These are phyloP conservation scores for Drosophila ficusphila DNA, from an alignment of 1,140 invertebrate genomes.

Conservation along the genomic window DNA sequence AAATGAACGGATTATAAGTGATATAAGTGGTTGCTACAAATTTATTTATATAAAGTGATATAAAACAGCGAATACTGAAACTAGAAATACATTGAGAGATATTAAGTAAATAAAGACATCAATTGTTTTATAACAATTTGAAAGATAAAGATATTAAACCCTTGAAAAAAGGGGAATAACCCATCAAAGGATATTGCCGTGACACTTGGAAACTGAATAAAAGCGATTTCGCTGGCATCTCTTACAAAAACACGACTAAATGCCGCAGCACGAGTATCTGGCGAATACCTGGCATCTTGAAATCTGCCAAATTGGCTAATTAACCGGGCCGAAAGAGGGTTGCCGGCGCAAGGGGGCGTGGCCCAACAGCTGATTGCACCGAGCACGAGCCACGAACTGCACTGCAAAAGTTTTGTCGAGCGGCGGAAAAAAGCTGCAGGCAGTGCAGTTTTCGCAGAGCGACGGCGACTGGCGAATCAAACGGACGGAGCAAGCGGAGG, in stretches of 20 bases:
- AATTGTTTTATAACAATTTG: too few relatives aligned
- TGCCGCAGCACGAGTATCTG: constrained; percentile 17
- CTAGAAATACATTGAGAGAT: too few relatives aligned
- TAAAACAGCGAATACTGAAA: too few relatives aligned
- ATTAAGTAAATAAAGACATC: too few relatives aligned
- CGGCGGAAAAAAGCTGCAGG: constrained; percentile 62
- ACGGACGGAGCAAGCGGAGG: constrained; percentile 33
- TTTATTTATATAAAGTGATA: neutral
- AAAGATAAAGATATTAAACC: too few relatives aligned
- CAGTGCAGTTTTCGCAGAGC: constrained; percentile 62
- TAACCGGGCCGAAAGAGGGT: constrained; percentile 3
- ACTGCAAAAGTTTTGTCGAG: constrained; percentile 29
- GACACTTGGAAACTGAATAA: neutral
- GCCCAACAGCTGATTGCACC: constrained; percentile 34
- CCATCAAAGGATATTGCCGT: neutral
- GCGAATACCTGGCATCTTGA: constrained; percentile 8
- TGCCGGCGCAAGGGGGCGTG: neutral
- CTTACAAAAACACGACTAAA: neutral
- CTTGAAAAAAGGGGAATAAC: too few relatives aligned
- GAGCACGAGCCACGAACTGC: constrained; percentile 40
- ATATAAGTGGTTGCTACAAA: too few relatives aligned
- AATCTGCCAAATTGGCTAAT: constrained; percentile 29
- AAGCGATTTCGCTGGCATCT: neutral
- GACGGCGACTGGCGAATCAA: constrained; percentile 62
- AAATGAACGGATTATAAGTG: too few relatives aligned